Base-by-base conservation (phyloP, 1,140 invertebrate genomes). In the Magallana ariakensis region DNA sequence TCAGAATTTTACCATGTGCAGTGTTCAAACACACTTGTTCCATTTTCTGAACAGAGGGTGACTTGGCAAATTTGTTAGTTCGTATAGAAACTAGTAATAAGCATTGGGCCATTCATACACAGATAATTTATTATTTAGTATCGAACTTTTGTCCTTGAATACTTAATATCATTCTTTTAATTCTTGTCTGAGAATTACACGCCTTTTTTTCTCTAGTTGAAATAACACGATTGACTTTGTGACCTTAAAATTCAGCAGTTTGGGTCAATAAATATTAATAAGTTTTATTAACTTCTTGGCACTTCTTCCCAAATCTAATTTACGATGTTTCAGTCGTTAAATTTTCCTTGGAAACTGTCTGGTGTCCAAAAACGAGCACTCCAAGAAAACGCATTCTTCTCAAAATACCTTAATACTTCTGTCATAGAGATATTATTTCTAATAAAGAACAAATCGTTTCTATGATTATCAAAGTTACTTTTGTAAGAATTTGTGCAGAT, bases 81-180 rank as follows among this genome's bases (percentile, higher is more conserved):
- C 33, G 5, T n/a, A 16, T 75, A 75, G 4, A 75, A 9, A 75
- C 22, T 75, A 10, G 19, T 75, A 33, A 26, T 33, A 75, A 26
- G 33, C n/a, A 75, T 13, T 46, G 22, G 66, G 19, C 58, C 16
- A 62, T 62, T 62, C 19, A 62, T 16, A 9, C 66, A 33, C 22
- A 13, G 10, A 75, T 26, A 75, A 26, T 75, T 75, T 75, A 75
- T 26, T 26, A 75, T 8, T 26, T 26, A 33, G 66, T 26, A 75
- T 75, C 66, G 22, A 75, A 75, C 33, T 26, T 26, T 75, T 75
- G 22, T 75, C 66, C 22, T 75, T 75, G 66, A 75, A 75, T 75
- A 7, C 13, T 13, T 26, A 26, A 33, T 75, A 33, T 5, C 26
- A 75, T 75, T 13, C 22, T 1, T 19, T n/a, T 62, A 16, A n/a